Percentiles rank a stretch among this genome's conserved stretches.
These are phyloP conservation scores for Ciconia maguari DNA, from an alignment of 2,113 vertebrate species.

Conservation along the genomic window DNA sequence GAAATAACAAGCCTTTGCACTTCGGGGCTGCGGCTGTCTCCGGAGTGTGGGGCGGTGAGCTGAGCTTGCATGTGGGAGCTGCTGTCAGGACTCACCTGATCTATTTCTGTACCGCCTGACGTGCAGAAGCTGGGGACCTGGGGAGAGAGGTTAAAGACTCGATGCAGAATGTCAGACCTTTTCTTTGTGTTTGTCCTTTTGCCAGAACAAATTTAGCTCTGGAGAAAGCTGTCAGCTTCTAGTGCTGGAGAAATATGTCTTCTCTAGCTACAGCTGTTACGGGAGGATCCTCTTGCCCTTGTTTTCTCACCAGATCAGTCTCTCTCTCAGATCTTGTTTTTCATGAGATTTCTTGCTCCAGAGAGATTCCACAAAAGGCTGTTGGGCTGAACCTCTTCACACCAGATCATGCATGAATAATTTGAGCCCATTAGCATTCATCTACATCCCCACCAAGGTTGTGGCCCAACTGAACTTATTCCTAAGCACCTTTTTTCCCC, in stretches of 20 bases:
- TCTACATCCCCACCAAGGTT: neutral
- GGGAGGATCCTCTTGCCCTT: neutral
- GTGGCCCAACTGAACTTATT: neutral
- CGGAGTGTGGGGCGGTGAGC: neutral
- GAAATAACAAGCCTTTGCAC: neutral
- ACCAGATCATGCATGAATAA: neutral
- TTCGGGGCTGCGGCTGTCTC: neutral
- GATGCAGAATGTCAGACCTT: neutral
- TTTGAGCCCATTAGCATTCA: neutral
- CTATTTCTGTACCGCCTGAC: fast-evolving
- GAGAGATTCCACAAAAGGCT: neutral
- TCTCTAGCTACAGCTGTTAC: neutral
- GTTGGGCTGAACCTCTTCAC: neutral
- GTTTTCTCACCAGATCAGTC: neutral
- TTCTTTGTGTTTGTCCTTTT: neutral
- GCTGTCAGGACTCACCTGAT: neutral
- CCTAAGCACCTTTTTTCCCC: neutral
- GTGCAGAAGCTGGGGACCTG: fast-evolving
- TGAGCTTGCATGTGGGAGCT: fast-evolving
- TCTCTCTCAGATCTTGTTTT: neutral
- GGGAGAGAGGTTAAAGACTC: neutral
- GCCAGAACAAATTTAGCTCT: neutral
- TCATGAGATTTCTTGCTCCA: neutral
- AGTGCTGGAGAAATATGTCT: neutral
- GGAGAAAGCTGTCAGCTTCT: neutral